phyloP scores from a whole-genome alignment of 2,797 vertebrate species.

The Margarornis squamiger region DNA sequence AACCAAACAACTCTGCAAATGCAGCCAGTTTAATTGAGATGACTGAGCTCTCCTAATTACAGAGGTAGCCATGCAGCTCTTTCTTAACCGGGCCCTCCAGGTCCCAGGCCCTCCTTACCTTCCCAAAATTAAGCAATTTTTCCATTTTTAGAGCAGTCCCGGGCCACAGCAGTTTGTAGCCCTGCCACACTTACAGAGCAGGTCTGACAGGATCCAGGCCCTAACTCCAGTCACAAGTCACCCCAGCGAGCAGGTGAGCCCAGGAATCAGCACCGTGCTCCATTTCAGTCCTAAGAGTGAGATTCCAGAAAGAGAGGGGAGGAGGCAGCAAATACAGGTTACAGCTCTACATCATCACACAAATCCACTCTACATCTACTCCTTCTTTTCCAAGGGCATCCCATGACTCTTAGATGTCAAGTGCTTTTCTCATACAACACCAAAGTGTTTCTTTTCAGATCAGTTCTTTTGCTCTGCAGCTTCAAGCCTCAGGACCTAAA shows the following conservation, averaged over 20 bases:
- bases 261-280: background rate
- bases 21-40: background rate
- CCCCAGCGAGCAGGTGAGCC: background rate
- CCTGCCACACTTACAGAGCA: background rate
- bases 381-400: background rate
- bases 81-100: background rate
- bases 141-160: background rate
- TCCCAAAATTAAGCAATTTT: background rate
- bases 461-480: background rate
- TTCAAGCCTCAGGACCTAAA: constrained; percentile 27
- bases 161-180: background rate
- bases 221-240: background rate
- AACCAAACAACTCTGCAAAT: background rate
- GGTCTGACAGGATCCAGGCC: background rate
- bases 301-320: background rate
- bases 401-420: background rate
- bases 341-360: background rate
- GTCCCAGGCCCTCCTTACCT: background rate
- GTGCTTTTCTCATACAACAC: background rate
- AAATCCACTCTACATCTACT: background rate
- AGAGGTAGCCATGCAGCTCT: background rate
- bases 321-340: background rate
- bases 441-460: background rate
- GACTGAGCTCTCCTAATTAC: constrained; percentile 8
- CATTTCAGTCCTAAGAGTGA: background rate